Evolutionary conservation across 2,113 vertebrate genomes (phyloP), one percentile per base, ranked within the genome.

Genomic region (Colaptes auratus): DNA sequence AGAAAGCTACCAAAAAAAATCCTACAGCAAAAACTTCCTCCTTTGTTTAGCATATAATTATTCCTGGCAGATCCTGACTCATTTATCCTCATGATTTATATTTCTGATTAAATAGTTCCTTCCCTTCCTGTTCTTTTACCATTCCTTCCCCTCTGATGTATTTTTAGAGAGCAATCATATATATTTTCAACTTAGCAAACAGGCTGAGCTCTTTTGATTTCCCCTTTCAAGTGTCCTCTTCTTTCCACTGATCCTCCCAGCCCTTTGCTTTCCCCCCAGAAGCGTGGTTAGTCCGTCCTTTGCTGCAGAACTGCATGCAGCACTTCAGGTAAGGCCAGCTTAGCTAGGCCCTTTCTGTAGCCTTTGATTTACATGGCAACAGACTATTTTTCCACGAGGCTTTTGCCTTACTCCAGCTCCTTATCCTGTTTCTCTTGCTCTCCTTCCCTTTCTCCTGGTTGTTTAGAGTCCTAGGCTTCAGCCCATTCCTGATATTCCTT

Each of bases 111-210:
- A 89, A 80, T 77, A 39, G 75, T 88, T 92, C 60, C 31, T 93
- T 36, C 31, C 48, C 42, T 93, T 96, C 93, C 95, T 96, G 92
- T 95, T 91, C 44, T 48, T 92, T 86, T 89, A 88, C 52, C 82
- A 33, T 86, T 95, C 86, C 88, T 96, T 96, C 92, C 72, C 20
- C 39, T 92, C 76, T 33, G 69, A 76, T 95, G 76, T 96, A 96
- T 96, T 95, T 95, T 95, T 95, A 94, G 93, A 90, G 75, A 77
- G 69, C 69, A 90, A 64, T 95, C 48, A 30, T 58, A 53, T 36
- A 20, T 77, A 66, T 90, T 92, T 95, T 59, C 72, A 77, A 55
- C 27, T 9, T 77, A 83, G 36, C 75, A 77, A 85, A 88, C 15
- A 91, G 56, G 15, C 35, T 75, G 67, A 12, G 25, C 15, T 80